phyloP scores from a whole-genome alignment of 2,797 vertebrate species.

The Brachyalestes nurse region DNA sequence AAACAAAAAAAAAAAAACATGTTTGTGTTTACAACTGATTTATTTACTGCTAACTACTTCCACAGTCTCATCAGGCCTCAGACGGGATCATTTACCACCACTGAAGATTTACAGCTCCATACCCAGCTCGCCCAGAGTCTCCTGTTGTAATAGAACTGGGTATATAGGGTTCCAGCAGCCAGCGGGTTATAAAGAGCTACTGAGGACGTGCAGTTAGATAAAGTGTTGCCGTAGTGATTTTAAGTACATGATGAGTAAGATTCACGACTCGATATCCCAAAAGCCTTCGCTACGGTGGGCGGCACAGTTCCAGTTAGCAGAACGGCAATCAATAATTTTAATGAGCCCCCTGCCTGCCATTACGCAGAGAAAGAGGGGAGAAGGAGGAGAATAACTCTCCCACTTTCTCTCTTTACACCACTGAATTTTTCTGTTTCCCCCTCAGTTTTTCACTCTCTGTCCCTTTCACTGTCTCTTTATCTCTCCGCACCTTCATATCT shows the following conservation, averaged over 20 bases:
- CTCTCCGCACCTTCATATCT: background rate
- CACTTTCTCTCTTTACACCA: background rate
- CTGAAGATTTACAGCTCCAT: background rate
- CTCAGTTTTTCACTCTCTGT: background rate
- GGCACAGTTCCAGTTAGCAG: conserved; percentile 71
- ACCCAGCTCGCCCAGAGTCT: background rate
- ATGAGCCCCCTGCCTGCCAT: conserved; percentile 89
- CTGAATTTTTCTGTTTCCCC: background rate
- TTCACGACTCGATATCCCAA: conserved; percentile 42
- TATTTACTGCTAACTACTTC: background rate
- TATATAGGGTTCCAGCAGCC: background rate
- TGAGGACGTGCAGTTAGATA: conserved; percentile 32
- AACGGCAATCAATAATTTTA: conserved; percentile 88
- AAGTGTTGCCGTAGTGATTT: conserved; percentile 12
- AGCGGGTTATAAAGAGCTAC: conserved; percentile 47
- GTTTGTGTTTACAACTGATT: background rate
- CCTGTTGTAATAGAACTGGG: background rate
- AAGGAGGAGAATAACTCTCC: conserved; percentile 61
- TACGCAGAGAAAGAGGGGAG: conserved; percentile 85
- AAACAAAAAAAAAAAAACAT: conserved; percentile 19
- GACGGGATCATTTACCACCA: background rate
- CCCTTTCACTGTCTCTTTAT: background rate
- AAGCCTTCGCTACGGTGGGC: conserved; percentile 21
- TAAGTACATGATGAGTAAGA: conserved; percentile 34
- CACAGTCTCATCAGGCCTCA: background rate